phyloP scores from a whole-genome alignment of 2,888 invertebrate species.

The Antheraea yamamai region DNA sequence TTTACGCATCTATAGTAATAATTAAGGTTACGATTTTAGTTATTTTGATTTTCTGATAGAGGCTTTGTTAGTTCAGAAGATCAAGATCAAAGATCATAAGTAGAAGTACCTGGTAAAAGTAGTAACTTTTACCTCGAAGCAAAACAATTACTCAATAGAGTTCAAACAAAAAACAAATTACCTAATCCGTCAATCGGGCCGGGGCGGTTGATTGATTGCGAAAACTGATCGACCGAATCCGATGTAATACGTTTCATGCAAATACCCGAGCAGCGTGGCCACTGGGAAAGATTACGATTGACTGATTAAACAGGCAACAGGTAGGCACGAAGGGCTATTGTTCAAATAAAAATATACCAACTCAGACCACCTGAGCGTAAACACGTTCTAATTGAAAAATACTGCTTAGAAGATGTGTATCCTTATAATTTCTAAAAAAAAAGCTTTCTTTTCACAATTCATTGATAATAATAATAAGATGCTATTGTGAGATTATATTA shows the following conservation, averaged over 20 bases:
- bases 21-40: no score
- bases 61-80: neutral
- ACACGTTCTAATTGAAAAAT: neutral
- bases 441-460: no score
- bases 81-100: neutral
- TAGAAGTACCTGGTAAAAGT: neutral
- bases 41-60: neutral
- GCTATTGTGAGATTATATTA: no score
- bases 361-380: neutral
- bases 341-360: neutral
- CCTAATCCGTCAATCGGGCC: slow-evolving; percentile 32
- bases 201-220: slow-evolving; percentile 35
- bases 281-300: slow-evolving; percentile 36
- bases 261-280: slow-evolving; percentile 30
- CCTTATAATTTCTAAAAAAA: no score
- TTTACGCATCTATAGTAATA: no score
- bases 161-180: slow-evolving; percentile 8
- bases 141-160: slow-evolving; percentile 6
- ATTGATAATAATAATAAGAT: no score
- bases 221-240: slow-evolving; percentile 28
- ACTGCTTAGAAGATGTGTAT: no score
- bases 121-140: neutral
- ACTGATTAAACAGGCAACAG: slow-evolving; percentile 37
- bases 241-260: slow-evolving; percentile 22
- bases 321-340: neutral